These are phyloP conservation scores for Saturnia pavonia DNA, from an alignment of 2,888 invertebrate genomes.

Conservation along the genomic window DNA sequence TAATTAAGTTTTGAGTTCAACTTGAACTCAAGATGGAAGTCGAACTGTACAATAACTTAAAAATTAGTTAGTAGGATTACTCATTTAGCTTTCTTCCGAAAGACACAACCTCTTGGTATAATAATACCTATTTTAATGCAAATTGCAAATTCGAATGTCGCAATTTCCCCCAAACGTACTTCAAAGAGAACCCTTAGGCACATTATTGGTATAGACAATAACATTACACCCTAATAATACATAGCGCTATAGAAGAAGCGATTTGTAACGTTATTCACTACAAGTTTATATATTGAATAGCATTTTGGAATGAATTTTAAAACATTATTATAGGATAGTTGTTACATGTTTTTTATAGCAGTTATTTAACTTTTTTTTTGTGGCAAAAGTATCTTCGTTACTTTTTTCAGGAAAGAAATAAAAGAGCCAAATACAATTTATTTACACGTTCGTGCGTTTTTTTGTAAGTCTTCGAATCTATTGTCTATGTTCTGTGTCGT, in stretches of 20 bases:
- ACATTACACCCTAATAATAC: background rate
- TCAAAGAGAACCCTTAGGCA: conserved; percentile 14
- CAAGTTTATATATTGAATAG: background rate
- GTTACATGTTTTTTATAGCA: background rate
- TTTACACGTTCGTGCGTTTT: background rate
- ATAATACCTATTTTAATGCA: background rate
- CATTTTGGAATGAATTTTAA: conserved; percentile 7
- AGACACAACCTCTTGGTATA: background rate
- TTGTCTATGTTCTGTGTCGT: background rate
- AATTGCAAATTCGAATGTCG: background rate
- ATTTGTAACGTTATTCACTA: background rate
- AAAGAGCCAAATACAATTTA: background rate
- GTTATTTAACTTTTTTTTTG: background rate
- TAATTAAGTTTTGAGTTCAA: background rate
- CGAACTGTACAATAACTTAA: background rate
- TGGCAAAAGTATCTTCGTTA: background rate
- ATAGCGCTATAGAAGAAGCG: background rate
- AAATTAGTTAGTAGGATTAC: background rate
- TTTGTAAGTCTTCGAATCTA: background rate
- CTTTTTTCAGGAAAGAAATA: background rate
- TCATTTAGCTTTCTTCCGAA: background rate
- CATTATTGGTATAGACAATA: conserved; percentile 14
- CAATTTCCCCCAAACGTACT: background rate
- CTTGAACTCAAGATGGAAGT: background rate
- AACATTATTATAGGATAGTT: background rate